Evolutionary conservation across 2,888 invertebrate species (phyloP).

Genomic region (Unio pictorum): DNA sequence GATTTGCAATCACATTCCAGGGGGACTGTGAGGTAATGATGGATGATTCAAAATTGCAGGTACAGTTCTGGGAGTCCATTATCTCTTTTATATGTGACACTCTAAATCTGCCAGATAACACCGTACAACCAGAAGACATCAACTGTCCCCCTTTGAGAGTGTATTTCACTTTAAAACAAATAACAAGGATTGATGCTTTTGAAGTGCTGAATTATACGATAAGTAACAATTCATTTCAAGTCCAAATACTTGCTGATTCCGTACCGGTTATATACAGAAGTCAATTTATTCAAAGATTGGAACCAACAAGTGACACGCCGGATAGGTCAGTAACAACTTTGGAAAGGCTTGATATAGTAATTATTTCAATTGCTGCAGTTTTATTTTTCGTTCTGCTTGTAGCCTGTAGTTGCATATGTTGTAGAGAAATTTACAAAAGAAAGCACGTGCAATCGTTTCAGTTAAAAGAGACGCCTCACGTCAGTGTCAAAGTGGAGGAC

Average conservation of each 20-base stretch:
- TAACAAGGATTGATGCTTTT: slow-evolving; percentile 1
- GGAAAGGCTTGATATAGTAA: slow-evolving; percentile 48
- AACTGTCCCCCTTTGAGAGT: slow-evolving; percentile 29
- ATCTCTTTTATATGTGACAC: slow-evolving; percentile 16
- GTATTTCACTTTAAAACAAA: slow-evolving; percentile 10
- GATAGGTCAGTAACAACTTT: slow-evolving; percentile 11
- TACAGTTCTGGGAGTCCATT: slow-evolving; percentile 36
- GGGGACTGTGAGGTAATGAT: slow-evolving; percentile 23
- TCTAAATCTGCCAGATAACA: slow-evolving; percentile 16
- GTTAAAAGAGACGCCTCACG: slow-evolving; percentile 47
- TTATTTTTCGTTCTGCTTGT: slow-evolving; percentile 44
- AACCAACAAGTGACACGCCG: slow-evolving; percentile 3
- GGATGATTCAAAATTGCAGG: slow-evolving; percentile 12
- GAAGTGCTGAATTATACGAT: slow-evolving; percentile 2
- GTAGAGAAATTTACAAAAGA: slow-evolving; percentile 46
- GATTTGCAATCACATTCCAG: slow-evolving; percentile 17
- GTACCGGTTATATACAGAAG: slow-evolving; percentile 23
- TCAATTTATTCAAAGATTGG: slow-evolving; percentile 13
- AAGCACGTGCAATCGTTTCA: slow-evolving; percentile 53
- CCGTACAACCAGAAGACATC: slow-evolving; percentile 26
- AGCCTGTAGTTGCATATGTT: slow-evolving; percentile 40
- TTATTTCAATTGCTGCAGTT: slow-evolving; percentile 51
- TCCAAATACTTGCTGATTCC: slow-evolving; percentile 30
- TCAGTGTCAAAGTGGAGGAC: slow-evolving; percentile 50
- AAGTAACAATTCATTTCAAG: slow-evolving; percentile 10